Conservation (phyloP, 2,797 vertebrate genomes). For the Emydoidea blandingii region DNA sequence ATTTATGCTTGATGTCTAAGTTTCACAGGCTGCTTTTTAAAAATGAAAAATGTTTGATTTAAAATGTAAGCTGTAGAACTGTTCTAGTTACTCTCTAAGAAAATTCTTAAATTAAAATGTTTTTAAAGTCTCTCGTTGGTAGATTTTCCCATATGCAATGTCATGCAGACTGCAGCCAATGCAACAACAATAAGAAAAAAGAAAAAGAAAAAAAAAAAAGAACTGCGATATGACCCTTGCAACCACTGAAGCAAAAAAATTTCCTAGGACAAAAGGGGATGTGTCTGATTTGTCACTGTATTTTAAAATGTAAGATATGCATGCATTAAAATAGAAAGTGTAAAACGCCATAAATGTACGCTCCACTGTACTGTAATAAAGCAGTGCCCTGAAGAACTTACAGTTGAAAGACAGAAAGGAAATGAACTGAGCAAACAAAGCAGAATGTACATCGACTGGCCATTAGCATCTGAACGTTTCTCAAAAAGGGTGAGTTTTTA, state of each 20-base stretch:
- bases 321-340: not conserved
- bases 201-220: not conserved
- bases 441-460: not conserved
- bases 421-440: rapidly evolving
- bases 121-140: not conserved
- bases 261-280: not conserved
- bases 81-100: not conserved
- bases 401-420: not conserved
- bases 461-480: not conserved
- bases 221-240: not conserved
- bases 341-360: not conserved
- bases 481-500: not conserved
- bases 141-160: not conserved
- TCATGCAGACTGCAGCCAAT: not conserved
- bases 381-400: not conserved
- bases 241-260: not conserved
- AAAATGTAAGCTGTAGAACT: not conserved
- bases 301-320: not conserved
- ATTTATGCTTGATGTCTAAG: not conserved
- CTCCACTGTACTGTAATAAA: not conserved
- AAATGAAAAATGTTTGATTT: not conserved
- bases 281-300: not conserved
- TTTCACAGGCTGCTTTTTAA: not conserved
- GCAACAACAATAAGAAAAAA: not conserved
- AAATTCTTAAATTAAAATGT: not conserved